A percentile compares a stretch with the other conserved stretches of the same genome.
Conservation (phyloP, 2,888 invertebrate species). For the Drosophila yooni region DNA sequence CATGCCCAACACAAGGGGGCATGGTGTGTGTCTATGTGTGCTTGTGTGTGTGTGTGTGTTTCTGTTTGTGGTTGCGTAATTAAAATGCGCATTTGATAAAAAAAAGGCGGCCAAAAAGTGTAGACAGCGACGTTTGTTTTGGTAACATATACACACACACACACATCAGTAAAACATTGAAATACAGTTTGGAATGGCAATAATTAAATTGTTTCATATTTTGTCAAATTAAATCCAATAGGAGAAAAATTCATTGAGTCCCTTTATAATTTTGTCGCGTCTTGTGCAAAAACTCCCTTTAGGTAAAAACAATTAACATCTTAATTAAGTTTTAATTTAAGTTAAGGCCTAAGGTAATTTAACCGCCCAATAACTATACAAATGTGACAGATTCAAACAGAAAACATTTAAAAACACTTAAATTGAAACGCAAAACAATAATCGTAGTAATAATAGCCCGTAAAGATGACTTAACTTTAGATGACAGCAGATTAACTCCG, state of each 20-base stretch:
- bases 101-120: slow-evolving; percentile 31
- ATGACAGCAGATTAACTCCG: not conserved
- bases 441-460: too few relatives aligned
- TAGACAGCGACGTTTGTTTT: slow-evolving; percentile 29
- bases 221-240: not conserved
- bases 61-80: slow-evolving; percentile 51
- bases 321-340: not conserved
- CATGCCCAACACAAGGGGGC: slow-evolving; percentile 9
- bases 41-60: not conserved
- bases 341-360: not conserved
- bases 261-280: not conserved
- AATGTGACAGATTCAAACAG: not conserved
- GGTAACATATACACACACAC: slow-evolving; percentile 16
- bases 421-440: too few relatives aligned
- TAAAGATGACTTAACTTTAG: too few relatives aligned
- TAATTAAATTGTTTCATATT: not conserved
- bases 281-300: not conserved
- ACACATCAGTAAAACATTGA: not conserved
- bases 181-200: not conserved
- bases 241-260: not conserved
- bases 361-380: not conserved
- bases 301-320: not conserved
- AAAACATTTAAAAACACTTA: not conserved
- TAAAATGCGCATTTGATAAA: slow-evolving; percentile 60
- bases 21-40: not conserved